Percentiles rank a stretch among this genome's conserved stretches.
These are phyloP conservation scores for Iguana delicatissima DNA, from an alignment of 2,797 vertebrate genomes.

Conservation along the genomic window DNA sequence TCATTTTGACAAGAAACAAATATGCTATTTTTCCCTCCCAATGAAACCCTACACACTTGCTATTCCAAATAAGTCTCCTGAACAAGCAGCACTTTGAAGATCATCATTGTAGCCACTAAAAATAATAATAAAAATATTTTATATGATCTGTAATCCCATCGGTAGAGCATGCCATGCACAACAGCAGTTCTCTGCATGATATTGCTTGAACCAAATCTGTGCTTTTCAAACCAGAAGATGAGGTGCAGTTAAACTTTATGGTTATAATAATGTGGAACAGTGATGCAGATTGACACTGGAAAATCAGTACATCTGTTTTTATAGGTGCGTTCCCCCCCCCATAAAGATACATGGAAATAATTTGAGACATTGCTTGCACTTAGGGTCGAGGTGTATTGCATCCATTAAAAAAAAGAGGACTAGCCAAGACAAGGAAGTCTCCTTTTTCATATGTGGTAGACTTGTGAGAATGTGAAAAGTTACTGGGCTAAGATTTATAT, in stretches of 20 bases:
- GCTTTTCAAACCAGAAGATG: background rate
- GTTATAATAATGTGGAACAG: background rate
- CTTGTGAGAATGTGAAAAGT: too few relatives aligned
- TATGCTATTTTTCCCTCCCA: constrained; percentile 24
- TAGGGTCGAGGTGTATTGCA: background rate
- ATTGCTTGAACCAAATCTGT: too few relatives aligned
- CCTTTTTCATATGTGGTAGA: too few relatives aligned
- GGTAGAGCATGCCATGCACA: background rate
- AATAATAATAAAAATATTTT: background rate
- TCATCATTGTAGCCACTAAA: background rate
- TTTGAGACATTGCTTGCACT: background rate
- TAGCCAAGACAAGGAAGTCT: too few relatives aligned
- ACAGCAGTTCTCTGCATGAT: background rate
- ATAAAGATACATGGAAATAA: background rate
- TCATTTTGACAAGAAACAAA: constrained; percentile 59
- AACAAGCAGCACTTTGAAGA: background rate
- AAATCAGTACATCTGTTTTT: background rate
- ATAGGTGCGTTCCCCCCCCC: too few relatives aligned
- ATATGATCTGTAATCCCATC: background rate
- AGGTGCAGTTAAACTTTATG: background rate
- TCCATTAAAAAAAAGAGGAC: background rate
- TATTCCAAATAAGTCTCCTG: background rate
- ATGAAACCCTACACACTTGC: background rate
- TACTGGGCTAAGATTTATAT: too few relatives aligned
- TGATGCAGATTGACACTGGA: too few relatives aligned